These are phyloP conservation scores for Malurus elegans DNA, from an alignment of 2,113 vertebrate genomes.

Conservation along the genomic window DNA sequence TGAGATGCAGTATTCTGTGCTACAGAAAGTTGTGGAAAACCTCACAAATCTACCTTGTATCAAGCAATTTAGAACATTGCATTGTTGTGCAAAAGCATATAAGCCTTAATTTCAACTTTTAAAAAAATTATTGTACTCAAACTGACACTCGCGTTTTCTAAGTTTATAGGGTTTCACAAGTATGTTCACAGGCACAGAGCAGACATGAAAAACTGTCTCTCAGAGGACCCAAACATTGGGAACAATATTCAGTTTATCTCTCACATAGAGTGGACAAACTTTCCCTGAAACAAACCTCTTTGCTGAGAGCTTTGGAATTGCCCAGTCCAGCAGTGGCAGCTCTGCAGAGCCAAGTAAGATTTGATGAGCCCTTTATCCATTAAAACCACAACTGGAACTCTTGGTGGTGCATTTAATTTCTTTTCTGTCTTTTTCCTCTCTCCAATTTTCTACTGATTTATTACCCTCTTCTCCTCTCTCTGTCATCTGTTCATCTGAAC, in stretches of 20 bases:
- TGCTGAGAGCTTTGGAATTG: not conserved
- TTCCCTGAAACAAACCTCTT: not conserved
- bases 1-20: not conserved
- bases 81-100: not conserved
- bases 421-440: not conserved
- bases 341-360: not conserved
- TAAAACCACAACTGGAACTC: not conserved
- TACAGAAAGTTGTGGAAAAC: not conserved
- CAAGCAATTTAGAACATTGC: not conserved
- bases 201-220: not conserved
- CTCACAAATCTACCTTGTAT: not conserved
- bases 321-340: fast-evolving
- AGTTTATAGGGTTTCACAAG: not conserved
- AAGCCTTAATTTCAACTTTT: not conserved
- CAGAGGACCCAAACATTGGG: not conserved
- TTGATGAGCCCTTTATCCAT: not conserved
- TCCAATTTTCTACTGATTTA: not conserved
- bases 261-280: not conserved
- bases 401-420: not conserved
- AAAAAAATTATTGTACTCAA: not conserved
- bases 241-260: not conserved
- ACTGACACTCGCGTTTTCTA: not conserved
- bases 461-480: not conserved
- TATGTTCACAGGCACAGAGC: not conserved
- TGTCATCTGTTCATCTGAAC: not conserved